Conservation (phyloP, 2,888 invertebrate genomes). For the Lysandra bellargus region DNA sequence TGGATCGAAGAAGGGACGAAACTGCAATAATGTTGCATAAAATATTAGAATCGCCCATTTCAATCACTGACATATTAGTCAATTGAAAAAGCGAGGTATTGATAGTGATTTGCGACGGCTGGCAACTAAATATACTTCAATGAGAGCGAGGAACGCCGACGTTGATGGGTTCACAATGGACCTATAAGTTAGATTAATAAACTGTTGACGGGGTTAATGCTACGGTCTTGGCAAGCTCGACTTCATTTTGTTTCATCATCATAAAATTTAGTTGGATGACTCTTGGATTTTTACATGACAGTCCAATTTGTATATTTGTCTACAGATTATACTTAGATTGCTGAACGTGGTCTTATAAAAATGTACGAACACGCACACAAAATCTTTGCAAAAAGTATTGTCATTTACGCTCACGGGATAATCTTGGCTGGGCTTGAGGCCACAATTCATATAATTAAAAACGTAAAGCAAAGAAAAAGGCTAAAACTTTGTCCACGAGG, state of each 20-base stretch:
- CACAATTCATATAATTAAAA: not conserved
- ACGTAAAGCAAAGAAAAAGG: not conserved
- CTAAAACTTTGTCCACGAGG: not conserved
- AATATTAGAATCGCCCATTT: not conserved
- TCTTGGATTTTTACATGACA: not conserved
- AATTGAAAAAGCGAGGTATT: slow-evolving; percentile 17
- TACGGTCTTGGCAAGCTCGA: slow-evolving; percentile 23
- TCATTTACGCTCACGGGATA: not conserved
- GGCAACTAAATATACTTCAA: slow-evolving; percentile 34
- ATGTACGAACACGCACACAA: not conserved
- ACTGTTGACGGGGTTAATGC: slow-evolving; percentile 38
- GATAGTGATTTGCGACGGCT: slow-evolving; percentile 40
- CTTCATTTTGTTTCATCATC: slow-evolving; percentile 19
- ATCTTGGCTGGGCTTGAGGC: not conserved
- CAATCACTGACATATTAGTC: slow-evolving; percentile 3
- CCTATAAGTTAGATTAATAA: slow-evolving; percentile 42
- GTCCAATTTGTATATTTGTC: not conserved
- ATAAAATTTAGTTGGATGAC: slow-evolving; percentile 33
- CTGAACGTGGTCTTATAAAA: not conserved
- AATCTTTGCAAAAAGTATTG: not conserved
- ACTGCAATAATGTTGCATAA: not conserved
- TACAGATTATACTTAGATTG: not conserved
- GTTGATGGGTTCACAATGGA: slow-evolving; percentile 38
- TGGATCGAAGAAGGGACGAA: not conserved
- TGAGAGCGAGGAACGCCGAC: slow-evolving; percentile 37